These are phyloP conservation scores for Nomada ruficornis DNA, from an alignment of 2,888 invertebrate genomes.

Conservation along the genomic window DNA sequence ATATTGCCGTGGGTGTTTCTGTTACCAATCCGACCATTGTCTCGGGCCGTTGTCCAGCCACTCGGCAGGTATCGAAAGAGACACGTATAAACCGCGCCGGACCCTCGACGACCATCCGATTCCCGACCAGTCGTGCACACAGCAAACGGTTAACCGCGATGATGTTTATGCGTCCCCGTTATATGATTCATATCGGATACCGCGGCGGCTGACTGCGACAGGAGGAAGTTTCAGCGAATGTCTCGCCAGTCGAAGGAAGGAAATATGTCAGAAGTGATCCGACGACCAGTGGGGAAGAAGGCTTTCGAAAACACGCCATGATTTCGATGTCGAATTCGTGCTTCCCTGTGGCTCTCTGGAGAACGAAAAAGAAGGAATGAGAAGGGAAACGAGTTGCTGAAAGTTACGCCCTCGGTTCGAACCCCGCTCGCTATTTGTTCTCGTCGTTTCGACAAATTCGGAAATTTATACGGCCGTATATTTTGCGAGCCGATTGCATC, in stretches of 20 bases:
- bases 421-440: neutral
- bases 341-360: constrained; percentile 45
- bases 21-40: constrained; percentile 34
- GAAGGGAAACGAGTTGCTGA: neutral
- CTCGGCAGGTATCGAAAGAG: constrained; percentile 43
- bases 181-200: constrained; percentile 63
- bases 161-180: constrained; percentile 65
- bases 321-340: constrained; percentile 32
- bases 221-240: constrained; percentile 44
- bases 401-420: neutral
- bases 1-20: constrained; percentile 27
- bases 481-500: constrained; percentile 31
- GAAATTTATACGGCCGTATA: constrained; percentile 41
- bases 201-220: constrained; percentile 35
- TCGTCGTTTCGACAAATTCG: constrained; percentile 45
- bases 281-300: constrained; percentile 53
- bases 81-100: constrained; percentile 32
- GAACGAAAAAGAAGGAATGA: neutral
- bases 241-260: constrained; percentile 40
- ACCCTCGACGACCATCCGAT: constrained; percentile 32
- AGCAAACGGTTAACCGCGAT: constrained; percentile 34
- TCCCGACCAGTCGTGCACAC: constrained; percentile 32
- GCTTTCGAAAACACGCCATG: constrained; percentile 39
- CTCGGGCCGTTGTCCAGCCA: constrained; percentile 18
- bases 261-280: constrained; percentile 67